Percentiles rank a stretch among this genome's conserved stretches.
Conservation (phyloP, 1,140 invertebrate genomes). For the Drosophila novamexicana region DNA sequence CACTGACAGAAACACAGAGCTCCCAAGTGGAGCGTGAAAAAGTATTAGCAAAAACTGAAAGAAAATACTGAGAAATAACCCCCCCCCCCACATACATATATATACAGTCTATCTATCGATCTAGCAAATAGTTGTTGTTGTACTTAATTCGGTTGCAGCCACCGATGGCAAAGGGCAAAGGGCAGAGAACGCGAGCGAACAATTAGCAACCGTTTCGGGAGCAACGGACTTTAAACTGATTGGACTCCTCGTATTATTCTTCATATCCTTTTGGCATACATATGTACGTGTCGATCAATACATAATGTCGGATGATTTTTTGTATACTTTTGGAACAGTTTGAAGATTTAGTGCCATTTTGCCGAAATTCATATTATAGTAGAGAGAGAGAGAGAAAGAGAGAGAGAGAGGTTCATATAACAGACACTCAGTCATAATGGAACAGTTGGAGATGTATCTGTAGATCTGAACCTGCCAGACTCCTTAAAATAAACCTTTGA, state of each 20-base stretch:
- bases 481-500: slow-evolving; percentile 53
- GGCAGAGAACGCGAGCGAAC: slow-evolving; percentile 36
- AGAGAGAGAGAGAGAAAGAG: slow-evolving; percentile 26
- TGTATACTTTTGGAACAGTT: slow-evolving; percentile 46
- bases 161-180: slow-evolving; percentile 11
- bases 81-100: slow-evolving; percentile 11
- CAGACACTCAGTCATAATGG: slow-evolving; percentile 31
- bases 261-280: slow-evolving; percentile 4
- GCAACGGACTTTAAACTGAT: slow-evolving; percentile 54
- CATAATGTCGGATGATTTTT: slow-evolving; percentile 35
- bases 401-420: slow-evolving; percentile 32
- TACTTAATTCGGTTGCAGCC: slow-evolving; percentile 45
- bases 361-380: slow-evolving; percentile 63
- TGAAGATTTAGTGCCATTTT: slow-evolving; percentile 79
- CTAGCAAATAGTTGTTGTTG: slow-evolving; percentile 64
- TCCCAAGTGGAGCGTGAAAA: slow-evolving; percentile 31
- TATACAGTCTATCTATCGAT: slow-evolving; percentile 18
- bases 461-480: slow-evolving; percentile 45
- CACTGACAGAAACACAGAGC: slow-evolving; percentile 1
- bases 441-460: slow-evolving; percentile 43
- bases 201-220: slow-evolving; percentile 60
- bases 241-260: slow-evolving; percentile 30
- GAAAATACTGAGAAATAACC: slow-evolving; percentile 7
- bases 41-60: slow-evolving; percentile 64
- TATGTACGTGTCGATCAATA: background rate